Evolutionary conservation across 2,797 vertebrate genomes (phyloP).

Genomic region (Euthynnus affinis): DNA sequence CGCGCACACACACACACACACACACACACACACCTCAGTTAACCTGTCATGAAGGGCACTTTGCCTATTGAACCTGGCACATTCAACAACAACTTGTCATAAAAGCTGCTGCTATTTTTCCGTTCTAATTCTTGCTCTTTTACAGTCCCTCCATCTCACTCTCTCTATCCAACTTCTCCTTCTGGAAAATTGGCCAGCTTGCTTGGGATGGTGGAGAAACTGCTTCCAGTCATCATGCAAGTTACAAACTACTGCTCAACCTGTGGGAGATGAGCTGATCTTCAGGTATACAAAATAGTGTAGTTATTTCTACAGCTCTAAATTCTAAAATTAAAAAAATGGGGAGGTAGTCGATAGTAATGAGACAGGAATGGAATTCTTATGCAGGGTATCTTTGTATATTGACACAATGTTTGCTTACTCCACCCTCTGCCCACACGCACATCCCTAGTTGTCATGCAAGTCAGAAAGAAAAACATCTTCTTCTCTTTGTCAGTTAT

Average conservation of each 20-base stretch:
- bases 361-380: slow-evolving; percentile 2
- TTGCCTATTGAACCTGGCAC: slow-evolving; percentile 48
- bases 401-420: slow-evolving; percentile 37
- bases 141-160: slow-evolving; percentile 1
- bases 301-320: neutral
- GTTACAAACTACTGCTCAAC: slow-evolving; percentile 48
- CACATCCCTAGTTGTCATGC: slow-evolving; percentile 1
- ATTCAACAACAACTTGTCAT: slow-evolving; percentile 38
- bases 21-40: slow-evolving; percentile 27
- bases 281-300: neutral
- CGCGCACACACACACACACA: neutral
- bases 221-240: slow-evolving; percentile 48
- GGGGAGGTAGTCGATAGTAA: neutral
- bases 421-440: slow-evolving; percentile 39
- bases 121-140: slow-evolving; percentile 33
- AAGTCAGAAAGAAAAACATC: slow-evolving; percentile 27
- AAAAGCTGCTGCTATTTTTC: slow-evolving; percentile 46
- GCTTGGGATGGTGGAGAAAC: slow-evolving; percentile 39
- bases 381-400: slow-evolving; percentile 33
- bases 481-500: neutral
- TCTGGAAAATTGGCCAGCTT: slow-evolving; percentile 56
- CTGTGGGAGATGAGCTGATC: neutral
- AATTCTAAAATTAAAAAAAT: no score
- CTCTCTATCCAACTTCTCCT: slow-evolving; percentile 21
- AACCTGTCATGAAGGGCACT: slow-evolving; percentile 52